These are phyloP conservation scores for Spodoptera picta DNA, from an alignment of 2,888 invertebrate genomes.

Conservation along the genomic window DNA sequence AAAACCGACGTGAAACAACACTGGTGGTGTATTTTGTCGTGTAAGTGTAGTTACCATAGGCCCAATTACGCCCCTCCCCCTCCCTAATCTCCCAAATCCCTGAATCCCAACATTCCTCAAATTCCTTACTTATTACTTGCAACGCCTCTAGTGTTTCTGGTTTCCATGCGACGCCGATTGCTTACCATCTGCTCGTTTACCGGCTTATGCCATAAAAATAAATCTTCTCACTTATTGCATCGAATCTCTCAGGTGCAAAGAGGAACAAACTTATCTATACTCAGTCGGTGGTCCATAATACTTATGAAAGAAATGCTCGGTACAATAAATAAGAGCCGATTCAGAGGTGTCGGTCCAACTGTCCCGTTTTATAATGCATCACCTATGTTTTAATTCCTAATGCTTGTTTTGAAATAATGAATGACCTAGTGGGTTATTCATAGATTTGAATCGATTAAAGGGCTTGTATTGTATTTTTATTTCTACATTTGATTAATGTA, in stretches of 20 bases:
- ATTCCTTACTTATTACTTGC: too few relatives aligned
- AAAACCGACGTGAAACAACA: too few relatives aligned
- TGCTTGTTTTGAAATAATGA: slow-evolving; percentile 61
- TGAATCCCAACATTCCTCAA: too few relatives aligned
- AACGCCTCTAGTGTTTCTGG: too few relatives aligned
- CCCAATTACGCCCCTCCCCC: too few relatives aligned
- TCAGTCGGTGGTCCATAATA: slow-evolving; percentile 73
- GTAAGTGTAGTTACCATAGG: too few relatives aligned
- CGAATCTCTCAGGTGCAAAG: slow-evolving; percentile 44
- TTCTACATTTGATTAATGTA: slow-evolving; percentile 3
- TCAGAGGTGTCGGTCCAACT: slow-evolving; percentile 74
- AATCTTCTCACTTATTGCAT: too few relatives aligned
- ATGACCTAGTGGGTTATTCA: slow-evolving; percentile 51
- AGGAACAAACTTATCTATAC: slow-evolving; percentile 60
- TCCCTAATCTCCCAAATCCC: too few relatives aligned
- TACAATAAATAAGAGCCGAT: slow-evolving; percentile 74
- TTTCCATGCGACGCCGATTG: too few relatives aligned
- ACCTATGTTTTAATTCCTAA: slow-evolving; percentile 70
- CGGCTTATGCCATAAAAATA: too few relatives aligned
- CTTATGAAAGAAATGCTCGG: slow-evolving; percentile 69
- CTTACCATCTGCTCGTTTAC: too few relatives aligned
- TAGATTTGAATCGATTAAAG: slow-evolving; percentile 44
- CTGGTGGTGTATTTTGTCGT: too few relatives aligned
- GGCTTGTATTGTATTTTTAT: slow-evolving; percentile 39
- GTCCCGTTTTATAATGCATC: slow-evolving; percentile 73